Percentiles rank a stretch among this genome's conserved stretches.
These are phyloP conservation scores for Psettodes erumei DNA, from an alignment of 2,113 vertebrate species.

Conservation along the genomic window DNA sequence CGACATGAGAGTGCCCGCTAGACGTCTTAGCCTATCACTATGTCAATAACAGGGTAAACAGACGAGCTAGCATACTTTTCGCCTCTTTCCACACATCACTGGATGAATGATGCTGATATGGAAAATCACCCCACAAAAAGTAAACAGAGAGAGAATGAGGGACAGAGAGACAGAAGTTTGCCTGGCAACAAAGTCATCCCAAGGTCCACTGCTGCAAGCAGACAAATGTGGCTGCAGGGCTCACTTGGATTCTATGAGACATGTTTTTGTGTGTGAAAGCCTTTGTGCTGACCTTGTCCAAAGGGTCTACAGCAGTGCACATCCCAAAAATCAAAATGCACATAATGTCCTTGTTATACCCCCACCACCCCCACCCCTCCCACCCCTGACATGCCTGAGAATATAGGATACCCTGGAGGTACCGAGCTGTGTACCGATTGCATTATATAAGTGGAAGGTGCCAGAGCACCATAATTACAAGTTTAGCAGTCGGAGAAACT, in stretches of 20 bases:
- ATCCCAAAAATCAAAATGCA: constrained; percentile 48
- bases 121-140: constrained; percentile 81
- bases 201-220: constrained; percentile 78
- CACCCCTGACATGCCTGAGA: background rate
- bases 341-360: constrained; percentile 11
- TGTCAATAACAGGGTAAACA: constrained; percentile 85
- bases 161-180: constrained; percentile 73
- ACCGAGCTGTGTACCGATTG: background rate
- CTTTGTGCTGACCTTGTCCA: constrained; percentile 46
- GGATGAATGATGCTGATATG: constrained; percentile 78
- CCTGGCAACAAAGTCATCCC: constrained; percentile 80
- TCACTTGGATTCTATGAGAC: constrained; percentile 32
- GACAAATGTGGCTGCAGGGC: constrained; percentile 53
- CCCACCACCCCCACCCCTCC: no score
- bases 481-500: constrained; percentile 14
- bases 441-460: constrained; percentile 16
- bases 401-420: background rate
- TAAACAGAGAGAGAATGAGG: constrained; percentile 78
- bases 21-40: constrained; percentile 80
- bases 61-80: constrained; percentile 76
- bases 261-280: constrained; percentile 38
- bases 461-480: constrained; percentile 6
- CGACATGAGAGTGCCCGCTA: constrained; percentile 77
- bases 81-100: constrained; percentile 78
- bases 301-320: constrained; percentile 23